Base-by-base conservation (phyloP, 1,140 invertebrate genomes). In the Leptinotarsa defecta region DNA sequence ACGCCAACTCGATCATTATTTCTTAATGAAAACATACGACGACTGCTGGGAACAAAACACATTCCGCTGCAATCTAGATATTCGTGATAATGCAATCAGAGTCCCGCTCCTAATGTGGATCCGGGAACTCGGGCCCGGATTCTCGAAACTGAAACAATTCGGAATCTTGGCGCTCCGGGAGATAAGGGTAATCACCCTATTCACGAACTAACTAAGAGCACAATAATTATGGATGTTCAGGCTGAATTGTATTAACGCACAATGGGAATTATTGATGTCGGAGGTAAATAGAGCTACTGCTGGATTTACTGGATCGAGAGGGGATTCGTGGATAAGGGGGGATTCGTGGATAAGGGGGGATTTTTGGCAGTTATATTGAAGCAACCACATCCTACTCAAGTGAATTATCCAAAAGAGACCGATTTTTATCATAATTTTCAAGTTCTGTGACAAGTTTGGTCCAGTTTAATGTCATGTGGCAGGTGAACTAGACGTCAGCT, bases 181-280 rank as follows among this genome's bases (percentile, higher is more conserved):
- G 65, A 68, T 68, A 68, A 68, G 65, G 65, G 43, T 68, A 68
- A 68, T 68, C 43, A 68, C 27, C 65, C 65, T 24, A 68, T 68
- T 68, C 65, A 68, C 24, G 43, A 34, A 24, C 15, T 43, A 43
- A 68, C 24, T 68, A 27, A 43, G 22, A 43, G 24, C 65, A 68
- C 65, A 68, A 68, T 68, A 68, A 68, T 68, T 68, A 68, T 68
- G 65, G 65, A 17, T 43, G 65, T 24, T 57, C 24, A 68, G 65
- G 24, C 65, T 24, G 43, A 68, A 68, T 68, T 68, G 65, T 68
- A 68, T 68, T 27, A 68, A n/a, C 65, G n/a, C 65, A 68, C 65
- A 68, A 68, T 27, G 65, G 65, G 65, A 43, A 68, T 43, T 68
- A 68, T 68, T 68, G 65, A 68, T 27, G 65, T 68, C 43, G 13